Evolutionary conservation across 2,113 vertebrate species (phyloP).

Genomic region (Daboia siamensis): DNA sequence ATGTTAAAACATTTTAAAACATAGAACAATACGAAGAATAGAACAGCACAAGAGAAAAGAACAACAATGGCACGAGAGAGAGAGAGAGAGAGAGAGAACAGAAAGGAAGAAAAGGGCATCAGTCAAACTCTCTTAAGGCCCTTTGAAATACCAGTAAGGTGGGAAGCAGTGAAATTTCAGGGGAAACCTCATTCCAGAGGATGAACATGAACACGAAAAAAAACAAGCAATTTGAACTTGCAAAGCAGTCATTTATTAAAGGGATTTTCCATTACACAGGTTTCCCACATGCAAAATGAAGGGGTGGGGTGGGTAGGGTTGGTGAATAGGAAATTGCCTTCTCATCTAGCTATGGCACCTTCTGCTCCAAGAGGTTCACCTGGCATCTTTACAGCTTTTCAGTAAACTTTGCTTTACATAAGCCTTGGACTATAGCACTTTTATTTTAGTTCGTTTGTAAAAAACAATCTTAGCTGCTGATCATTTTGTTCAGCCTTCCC

Average conservation of each 20-base stretch:
- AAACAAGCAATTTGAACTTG: background rate
- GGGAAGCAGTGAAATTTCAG: background rate
- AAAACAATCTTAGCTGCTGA: background rate
- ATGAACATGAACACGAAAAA: background rate
- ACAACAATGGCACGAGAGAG: background rate
- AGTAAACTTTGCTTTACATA: background rate
- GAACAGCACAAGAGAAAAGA: background rate
- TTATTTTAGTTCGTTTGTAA: background rate
- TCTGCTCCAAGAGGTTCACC: background rate
- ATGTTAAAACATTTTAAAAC: background rate
- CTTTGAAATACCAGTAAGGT: background rate
- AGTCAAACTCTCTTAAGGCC: background rate
- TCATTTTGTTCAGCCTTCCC: background rate
- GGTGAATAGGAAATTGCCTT: background rate
- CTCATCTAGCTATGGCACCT: background rate
- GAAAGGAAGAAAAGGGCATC: background rate
- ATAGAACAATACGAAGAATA: background rate
- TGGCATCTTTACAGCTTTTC: background rate
- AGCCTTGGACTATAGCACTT: background rate
- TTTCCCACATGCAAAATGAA: background rate
- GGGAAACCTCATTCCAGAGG: background rate
- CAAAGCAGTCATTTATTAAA: background rate
- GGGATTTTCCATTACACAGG: background rate
- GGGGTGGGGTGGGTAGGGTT: background rate
- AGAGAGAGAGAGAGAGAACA: too few species aligned